These are phyloP conservation scores for Lepeophtheirus nordmannii DNA, from an alignment of 2,888 invertebrate genomes.

Conservation along the genomic window DNA sequence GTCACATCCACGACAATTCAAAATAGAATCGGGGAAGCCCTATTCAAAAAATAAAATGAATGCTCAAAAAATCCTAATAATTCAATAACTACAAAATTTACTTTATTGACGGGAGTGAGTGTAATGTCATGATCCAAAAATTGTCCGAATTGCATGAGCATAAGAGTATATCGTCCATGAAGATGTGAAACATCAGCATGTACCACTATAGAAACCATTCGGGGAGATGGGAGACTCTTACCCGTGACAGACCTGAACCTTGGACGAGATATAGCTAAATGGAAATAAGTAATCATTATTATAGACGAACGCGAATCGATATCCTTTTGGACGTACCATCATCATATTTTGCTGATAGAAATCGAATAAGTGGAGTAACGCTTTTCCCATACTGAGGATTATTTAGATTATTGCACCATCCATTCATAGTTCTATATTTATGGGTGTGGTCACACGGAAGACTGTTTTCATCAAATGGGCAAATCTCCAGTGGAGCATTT, in stretches of 20 bases:
- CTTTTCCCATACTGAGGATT: slow-evolving; percentile 68
- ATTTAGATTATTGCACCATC: slow-evolving; percentile 71
- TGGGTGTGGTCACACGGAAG: slow-evolving; percentile 48
- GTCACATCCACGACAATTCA: slow-evolving; percentile 74
- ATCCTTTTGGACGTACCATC: slow-evolving; percentile 46
- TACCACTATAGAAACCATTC: slow-evolving; percentile 67
- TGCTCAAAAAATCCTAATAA: slow-evolving; percentile 25
- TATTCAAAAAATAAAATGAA: slow-evolving; percentile 24
- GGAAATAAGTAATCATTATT: slow-evolving; percentile 10
- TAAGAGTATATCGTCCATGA: slow-evolving; percentile 53
- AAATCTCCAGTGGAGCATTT: slow-evolving; percentile 44
- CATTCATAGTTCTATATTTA: slow-evolving; percentile 46
- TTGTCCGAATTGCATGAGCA: slow-evolving; percentile 91
- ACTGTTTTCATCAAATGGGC: slow-evolving; percentile 53
- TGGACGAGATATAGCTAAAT: slow-evolving; percentile 57
- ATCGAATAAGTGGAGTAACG: slow-evolving; percentile 63
- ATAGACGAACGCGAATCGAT: neutral
- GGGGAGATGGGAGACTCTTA: slow-evolving; percentile 60
- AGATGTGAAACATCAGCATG: slow-evolving; percentile 82
- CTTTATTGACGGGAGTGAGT: slow-evolving; percentile 58
- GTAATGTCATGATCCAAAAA: slow-evolving; percentile 84
- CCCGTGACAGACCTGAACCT: slow-evolving; percentile 58
- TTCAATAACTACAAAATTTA: too few relatives aligned
- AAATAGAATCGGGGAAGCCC: slow-evolving; percentile 74
- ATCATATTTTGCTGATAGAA: slow-evolving; percentile 70